Evolutionary conservation across 2,797 vertebrate species (phyloP).

Genomic region (Gorsachius magnificus): DNA sequence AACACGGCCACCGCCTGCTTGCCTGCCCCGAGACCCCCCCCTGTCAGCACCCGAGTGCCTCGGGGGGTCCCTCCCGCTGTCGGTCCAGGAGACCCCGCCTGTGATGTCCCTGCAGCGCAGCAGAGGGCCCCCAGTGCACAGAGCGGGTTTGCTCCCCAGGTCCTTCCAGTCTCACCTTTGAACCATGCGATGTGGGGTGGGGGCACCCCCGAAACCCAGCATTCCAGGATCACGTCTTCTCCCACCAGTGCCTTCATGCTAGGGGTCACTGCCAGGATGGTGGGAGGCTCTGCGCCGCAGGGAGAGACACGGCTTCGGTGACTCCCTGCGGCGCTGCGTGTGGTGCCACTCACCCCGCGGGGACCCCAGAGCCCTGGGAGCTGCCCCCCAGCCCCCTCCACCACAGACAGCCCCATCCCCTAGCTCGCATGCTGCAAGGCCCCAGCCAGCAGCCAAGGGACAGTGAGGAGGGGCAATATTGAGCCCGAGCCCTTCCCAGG

Average conservation of each 20-base stretch:
- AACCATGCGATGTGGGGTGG: constrained; percentile 85
- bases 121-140: rapidly evolving
- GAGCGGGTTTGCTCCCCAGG: neutral
- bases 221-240: constrained; percentile 83
- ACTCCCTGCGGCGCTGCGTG: rapidly evolving
- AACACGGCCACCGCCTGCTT: constrained; percentile 75
- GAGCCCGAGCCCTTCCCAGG: rapidly evolving
- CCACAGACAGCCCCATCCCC: neutral
- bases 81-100: rapidly evolving
- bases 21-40: constrained; percentile 63
- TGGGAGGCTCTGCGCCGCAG: constrained; percentile 72
- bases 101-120: rapidly evolving
- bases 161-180: constrained; percentile 78
- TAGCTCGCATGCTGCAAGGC: rapidly evolving
- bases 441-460: neutral
- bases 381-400: neutral
- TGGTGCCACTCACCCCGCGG: rapidly evolving
- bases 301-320: rapidly evolving
- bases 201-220: constrained; percentile 80
- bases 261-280: constrained; percentile 71
- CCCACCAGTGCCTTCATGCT: constrained; percentile 78
- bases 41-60: rapidly evolving
- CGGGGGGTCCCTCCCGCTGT: rapidly evolving
- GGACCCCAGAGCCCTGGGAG: neutral
- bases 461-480: neutral